A percentile compares a stretch with the other conserved stretches of the same genome.
Evolutionary conservation across 2,888 invertebrate genomes (phyloP).

Genomic region (Hipparchia sbordonii): DNA sequence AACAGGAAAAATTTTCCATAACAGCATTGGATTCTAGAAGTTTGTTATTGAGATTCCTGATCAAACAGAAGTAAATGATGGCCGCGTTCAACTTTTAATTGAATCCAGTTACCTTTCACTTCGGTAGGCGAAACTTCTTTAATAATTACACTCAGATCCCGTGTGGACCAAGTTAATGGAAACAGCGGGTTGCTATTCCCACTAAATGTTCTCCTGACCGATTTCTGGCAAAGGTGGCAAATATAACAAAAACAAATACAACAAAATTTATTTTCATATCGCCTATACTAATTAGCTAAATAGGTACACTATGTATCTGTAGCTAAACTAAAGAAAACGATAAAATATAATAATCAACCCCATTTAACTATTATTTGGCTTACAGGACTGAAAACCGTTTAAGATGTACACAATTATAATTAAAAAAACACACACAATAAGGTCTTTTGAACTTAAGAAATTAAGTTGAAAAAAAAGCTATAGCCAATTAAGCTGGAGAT

Average conservation of each 20-base stretch:
- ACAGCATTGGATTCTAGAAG: slow-evolving; percentile 39
- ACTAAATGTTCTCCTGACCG: too few relatives aligned
- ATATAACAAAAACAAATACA: slow-evolving; percentile 61
- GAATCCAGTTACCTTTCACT: slow-evolving; percentile 64
- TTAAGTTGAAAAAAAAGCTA: background rate
- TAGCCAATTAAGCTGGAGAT: too few relatives aligned
- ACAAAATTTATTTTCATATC: slow-evolving; percentile 68
- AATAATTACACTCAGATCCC: slow-evolving; percentile 62
- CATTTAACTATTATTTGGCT: slow-evolving; percentile 57
- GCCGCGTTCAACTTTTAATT: slow-evolving; percentile 68
- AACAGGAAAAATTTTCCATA: slow-evolving; percentile 24
- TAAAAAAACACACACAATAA: slow-evolving; percentile 6
- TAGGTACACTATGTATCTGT: slow-evolving; percentile 20
- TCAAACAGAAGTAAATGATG: slow-evolving; percentile 52
- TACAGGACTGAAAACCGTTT: slow-evolving; percentile 41
- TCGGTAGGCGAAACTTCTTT: slow-evolving; percentile 67
- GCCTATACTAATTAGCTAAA: slow-evolving; percentile 56
- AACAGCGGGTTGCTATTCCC: background rate
- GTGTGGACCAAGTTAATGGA: slow-evolving; percentile 15
- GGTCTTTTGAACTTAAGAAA: background rate
- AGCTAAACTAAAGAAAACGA: slow-evolving; percentile 46
- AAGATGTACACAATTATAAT: background rate
- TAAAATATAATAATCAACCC: slow-evolving; percentile 48
- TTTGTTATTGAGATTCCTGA: slow-evolving; percentile 52
- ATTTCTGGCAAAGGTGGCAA: too few relatives aligned